Base-by-base conservation (phyloP, 1,140 invertebrate species). In the Hylyphantes graminicola region DNA sequence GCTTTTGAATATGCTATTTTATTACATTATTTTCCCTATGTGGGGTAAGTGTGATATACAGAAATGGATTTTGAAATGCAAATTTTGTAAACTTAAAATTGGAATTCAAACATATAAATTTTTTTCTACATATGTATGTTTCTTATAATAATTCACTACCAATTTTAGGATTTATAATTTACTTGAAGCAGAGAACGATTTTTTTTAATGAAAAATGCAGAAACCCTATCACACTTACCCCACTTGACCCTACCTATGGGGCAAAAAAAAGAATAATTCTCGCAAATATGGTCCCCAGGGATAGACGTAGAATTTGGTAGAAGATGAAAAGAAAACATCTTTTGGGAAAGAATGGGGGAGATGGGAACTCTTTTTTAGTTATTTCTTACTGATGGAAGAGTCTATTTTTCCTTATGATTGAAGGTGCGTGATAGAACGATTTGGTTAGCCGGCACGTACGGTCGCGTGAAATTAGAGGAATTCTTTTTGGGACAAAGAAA, bases 171-270 rank as follows among this genome's bases (percentile, higher is more conserved):
- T n/a, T n/a, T n/a, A n/a, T n/a, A n/a, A n/a, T n/a, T n/a, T n/a
- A n/a, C n/a, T n/a, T n/a, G n/a, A n/a, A n/a, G n/a, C n/a, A n/a
- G n/a, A n/a, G n/a, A n/a, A n/a, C n/a, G n/a, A n/a, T n/a, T n/a
- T n/a, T n/a, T n/a, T n/a, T n/a, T n/a, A n/a, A n/a, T n/a, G n/a
- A n/a, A n/a, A n/a, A n/a, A n/a, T n/a, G n/a, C n/a, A n/a, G n/a
- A n/a, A n/a, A n/a, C n/a, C n/a, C n/a, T n/a, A n/a, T n/a, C n/a
- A n/a, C n/a, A n/a, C n/a, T n/a, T n/a, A n/a, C n/a, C n/a, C n/a
- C n/a, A n/a, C n/a, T n/a, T n/a, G n/a, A n/a, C n/a, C n/a, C n/a
- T 76, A 76, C 53, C 74, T 55, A 21, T 11, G 54, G 19, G 15
- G 13, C 35, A 75, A 50, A 21, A 19, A 53, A 10, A 51, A 51